phyloP scores from a whole-genome alignment of 2,888 invertebrate species.

The Caenorhabditis parvicauda region DNA sequence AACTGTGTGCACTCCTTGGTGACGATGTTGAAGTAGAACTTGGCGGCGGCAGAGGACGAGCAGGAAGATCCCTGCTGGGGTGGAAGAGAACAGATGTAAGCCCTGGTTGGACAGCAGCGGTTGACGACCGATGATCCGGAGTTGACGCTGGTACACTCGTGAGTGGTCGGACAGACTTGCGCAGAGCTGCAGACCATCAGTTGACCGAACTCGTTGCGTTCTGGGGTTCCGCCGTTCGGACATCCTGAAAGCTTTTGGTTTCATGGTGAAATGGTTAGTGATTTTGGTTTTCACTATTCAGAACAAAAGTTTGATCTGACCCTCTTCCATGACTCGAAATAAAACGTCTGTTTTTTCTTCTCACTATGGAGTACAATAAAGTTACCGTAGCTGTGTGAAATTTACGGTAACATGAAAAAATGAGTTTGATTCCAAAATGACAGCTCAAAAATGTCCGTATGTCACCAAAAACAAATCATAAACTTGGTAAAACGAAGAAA shows the following conservation, averaged over 20 bases:
- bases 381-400: too few relatives aligned
- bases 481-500: too few relatives aligned
- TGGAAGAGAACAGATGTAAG: constrained; percentile 60
- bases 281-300: background rate
- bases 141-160: constrained; percentile 59
- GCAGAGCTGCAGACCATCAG: constrained; percentile 55
- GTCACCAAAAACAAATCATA: too few relatives aligned
- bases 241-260: constrained; percentile 24
- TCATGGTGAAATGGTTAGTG: background rate
- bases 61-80: constrained; percentile 59
- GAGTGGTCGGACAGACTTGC: constrained; percentile 51
- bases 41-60: constrained; percentile 54
- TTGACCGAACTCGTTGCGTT: constrained; percentile 57
- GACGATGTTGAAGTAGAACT: constrained; percentile 45
- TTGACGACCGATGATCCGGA: constrained; percentile 54
- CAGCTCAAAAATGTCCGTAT: too few relatives aligned
- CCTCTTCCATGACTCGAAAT: too few relatives aligned
- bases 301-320: background rate
- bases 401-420: too few relatives aligned
- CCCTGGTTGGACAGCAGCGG: constrained; percentile 43
- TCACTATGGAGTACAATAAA: too few relatives aligned
- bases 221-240: constrained; percentile 60
- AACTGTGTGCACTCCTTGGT: constrained; percentile 57
- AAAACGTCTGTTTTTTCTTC: too few relatives aligned
- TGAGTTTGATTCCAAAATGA: too few relatives aligned